phyloP scores from a whole-genome alignment of 1,140 invertebrate genomes.

The Phymorhynchus buccinoides region DNA sequence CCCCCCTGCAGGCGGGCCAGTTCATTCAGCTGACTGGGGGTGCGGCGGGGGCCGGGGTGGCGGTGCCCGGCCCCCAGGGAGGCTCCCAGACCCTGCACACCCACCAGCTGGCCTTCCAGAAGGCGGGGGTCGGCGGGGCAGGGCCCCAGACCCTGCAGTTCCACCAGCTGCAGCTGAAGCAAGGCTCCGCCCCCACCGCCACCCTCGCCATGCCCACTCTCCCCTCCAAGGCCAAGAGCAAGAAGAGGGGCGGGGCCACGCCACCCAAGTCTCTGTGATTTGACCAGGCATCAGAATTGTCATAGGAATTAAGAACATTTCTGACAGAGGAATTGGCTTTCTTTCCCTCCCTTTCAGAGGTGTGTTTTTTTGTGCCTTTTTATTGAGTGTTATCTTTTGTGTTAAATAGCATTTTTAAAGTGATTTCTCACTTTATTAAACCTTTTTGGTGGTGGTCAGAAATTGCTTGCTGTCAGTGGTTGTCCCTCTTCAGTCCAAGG shows the following conservation, averaged over 20 bases:
- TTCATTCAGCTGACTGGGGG: slow-evolving; percentile 57
- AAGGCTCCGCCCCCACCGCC: slow-evolving; percentile 78
- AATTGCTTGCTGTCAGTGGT: too few species aligned
- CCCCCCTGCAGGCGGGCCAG: slow-evolving; percentile 56
- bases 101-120: slow-evolving; percentile 52
- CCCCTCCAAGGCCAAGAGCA: slow-evolving; percentile 65
- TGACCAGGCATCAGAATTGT: too few species aligned
- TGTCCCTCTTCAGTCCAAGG: too few species aligned
- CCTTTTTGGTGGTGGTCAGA: too few species aligned
- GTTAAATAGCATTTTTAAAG: too few species aligned
- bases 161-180: slow-evolving; percentile 76
- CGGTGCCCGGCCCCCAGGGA: slow-evolving; percentile 45
- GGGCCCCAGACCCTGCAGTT: slow-evolving; percentile 56
- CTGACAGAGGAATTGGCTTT: too few species aligned
- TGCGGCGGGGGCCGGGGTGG: slow-evolving; percentile 34
- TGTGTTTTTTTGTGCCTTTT: too few species aligned
- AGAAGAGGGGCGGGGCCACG: slow-evolving; percentile 66
- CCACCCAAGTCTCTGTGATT: slow-evolving; percentile 57
- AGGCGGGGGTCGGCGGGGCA: slow-evolving; percentile 52
- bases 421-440: too few species aligned
- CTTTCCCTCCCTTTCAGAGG: too few species aligned
- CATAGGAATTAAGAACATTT: too few species aligned
- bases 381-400: too few species aligned
- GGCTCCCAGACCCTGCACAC: slow-evolving; percentile 36
- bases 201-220: slow-evolving; percentile 73